Base-by-base conservation (phyloP, 1,140 invertebrate genomes). In the Pseudachorutes palmiensis region DNA sequence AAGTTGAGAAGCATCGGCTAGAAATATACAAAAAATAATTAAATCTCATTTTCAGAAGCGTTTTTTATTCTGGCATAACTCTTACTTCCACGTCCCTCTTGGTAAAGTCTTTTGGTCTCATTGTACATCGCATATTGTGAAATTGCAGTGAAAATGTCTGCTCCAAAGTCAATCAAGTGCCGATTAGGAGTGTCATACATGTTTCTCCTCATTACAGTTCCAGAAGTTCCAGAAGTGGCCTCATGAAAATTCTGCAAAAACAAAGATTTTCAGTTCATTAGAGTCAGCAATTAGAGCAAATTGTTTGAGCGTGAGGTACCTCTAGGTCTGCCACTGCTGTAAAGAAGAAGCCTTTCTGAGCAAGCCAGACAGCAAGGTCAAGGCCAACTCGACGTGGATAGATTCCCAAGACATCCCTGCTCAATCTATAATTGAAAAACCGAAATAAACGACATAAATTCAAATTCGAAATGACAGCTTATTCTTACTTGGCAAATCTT, bases 261-360 rank as follows among this genome's bases (percentile, higher is more conserved):
- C 31, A 49, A 3, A 22, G 5, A 58, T 57, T 0, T 33, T 48
- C 30, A 55, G 1, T 26, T 33, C 32, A 2, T 29, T 55, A 45
- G 36, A 31, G 31, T 41, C n/a, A n/a, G n/a, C n/a, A n/a, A 49
- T 32, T 55, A 5, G 1, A 28, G 26, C 1, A 28, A 26, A 57
- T 48, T 41, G n/a, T n/a, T n/a, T n/a, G n/a, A 51, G 30, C 33
- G 28, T 14, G 66, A 3, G 31, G 1, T 32, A 70, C 66, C 49
- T 68, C 30, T 26, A 68, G 2, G 2, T 65, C 22, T 48, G 51
- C 30, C 5, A 58, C 26, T 2, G 32, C 70, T 33, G 36, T 58
- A 0, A 28, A n/a, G 24, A 71, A 68, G 49, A 62, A 55, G 28
- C 71, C 71, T 64, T 72, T 72, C 29, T 72, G 71, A 9, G 66